Evolutionary conservation across 2,113 vertebrate genomes (phyloP).

Genomic region (Tangachromis dhanisi): DNA sequence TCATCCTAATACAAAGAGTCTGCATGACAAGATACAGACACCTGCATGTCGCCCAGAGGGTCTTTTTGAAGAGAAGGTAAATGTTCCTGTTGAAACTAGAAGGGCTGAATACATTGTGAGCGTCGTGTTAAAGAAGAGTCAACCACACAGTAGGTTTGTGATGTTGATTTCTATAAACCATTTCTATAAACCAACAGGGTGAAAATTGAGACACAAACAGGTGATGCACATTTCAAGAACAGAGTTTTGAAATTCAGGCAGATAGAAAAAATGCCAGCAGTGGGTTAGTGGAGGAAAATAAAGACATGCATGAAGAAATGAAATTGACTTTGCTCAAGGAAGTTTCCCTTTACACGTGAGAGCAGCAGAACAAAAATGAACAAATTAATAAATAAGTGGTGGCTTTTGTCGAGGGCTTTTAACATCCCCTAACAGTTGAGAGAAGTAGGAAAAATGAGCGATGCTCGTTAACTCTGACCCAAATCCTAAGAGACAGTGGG

Average conservation of each 20-base stretch:
- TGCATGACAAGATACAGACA: neutral
- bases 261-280: neutral
- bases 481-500: conserved; percentile 70
- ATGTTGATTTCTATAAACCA: neutral
- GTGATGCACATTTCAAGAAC: conserved; percentile 5
- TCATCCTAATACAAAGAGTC: neutral
- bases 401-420: conserved; percentile 48
- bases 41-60: neutral
- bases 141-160: conserved; percentile 16
- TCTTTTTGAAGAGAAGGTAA: neutral
- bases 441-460: conserved; percentile 33
- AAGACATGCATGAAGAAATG: conserved; percentile 8
- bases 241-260: neutral
- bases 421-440: conserved; percentile 19
- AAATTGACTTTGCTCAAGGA: conserved; percentile 31
- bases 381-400: conserved; percentile 55
- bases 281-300: neutral
- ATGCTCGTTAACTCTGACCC: conserved; percentile 74
- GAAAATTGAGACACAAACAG: neutral
- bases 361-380: conserved; percentile 25
- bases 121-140: neutral
- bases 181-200: neutral
- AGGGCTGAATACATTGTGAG: conserved; percentile 29
- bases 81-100: conserved; percentile 12
- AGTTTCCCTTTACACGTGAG: conserved; percentile 7